These are phyloP conservation scores for Empidonax traillii DNA, from an alignment of 2,113 vertebrate species.

Conservation along the genomic window DNA sequence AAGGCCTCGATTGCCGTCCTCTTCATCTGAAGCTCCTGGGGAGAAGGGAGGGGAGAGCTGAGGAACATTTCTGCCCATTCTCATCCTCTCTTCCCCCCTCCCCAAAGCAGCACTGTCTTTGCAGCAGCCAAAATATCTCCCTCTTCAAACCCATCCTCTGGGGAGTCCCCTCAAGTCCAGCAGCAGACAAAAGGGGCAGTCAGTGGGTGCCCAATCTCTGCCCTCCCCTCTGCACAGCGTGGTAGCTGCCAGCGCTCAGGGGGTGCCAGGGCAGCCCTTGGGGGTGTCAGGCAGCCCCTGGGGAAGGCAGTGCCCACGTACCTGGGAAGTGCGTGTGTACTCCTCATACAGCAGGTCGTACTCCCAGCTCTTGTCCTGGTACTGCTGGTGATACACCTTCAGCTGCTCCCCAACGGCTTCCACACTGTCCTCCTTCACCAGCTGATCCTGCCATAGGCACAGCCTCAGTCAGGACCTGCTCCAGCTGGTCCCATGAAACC, in stretches of 20 bases:
- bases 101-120: background rate
- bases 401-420: conserved; percentile 83
- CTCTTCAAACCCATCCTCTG: no score
- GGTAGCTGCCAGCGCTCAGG: background rate
- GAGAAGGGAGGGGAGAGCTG: background rate
- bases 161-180: background rate
- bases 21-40: conserved; percentile 84
- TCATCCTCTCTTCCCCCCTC: background rate
- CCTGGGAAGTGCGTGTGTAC: conserved; percentile 82
- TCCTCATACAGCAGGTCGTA: conserved; percentile 83
- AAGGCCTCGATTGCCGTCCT: conserved; percentile 82
- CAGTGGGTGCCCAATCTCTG: background rate
- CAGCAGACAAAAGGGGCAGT: background rate
- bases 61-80: background rate
- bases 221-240: background rate
- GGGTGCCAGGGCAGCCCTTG: background rate
- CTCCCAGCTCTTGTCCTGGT: conserved; percentile 83
- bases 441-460: conserved; percentile 51
- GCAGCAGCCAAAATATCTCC: background rate
- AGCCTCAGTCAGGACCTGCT: background rate
- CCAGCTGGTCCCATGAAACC: background rate
- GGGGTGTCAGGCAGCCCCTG: background rate
- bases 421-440: conserved; percentile 73
- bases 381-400: conserved; percentile 83
- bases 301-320: background rate